Percentiles rank a stretch among this genome's conserved stretches.
Conservation (phyloP, 2,888 invertebrate genomes). For the Pristionchus exspectatus region DNA sequence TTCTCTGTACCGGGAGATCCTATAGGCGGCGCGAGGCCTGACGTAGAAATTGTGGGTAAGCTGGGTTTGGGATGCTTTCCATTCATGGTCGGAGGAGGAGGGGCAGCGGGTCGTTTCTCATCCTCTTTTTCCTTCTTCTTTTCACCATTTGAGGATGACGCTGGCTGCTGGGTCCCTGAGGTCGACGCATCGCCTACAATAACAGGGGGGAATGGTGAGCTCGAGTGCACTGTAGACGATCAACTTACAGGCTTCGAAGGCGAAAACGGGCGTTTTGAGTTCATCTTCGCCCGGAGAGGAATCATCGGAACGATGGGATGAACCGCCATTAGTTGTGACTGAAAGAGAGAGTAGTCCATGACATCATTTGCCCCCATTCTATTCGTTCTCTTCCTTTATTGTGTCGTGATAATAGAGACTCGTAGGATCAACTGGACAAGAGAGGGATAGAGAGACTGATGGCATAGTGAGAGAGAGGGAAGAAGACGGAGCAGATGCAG, state of each 20-base stretch:
- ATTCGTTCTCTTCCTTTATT: background rate
- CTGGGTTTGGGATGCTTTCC: conserved; percentile 20
- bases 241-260: conserved; percentile 44
- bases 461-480: background rate
- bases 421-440: conserved; percentile 39
- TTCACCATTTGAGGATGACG: conserved; percentile 6
- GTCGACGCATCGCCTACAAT: conserved; percentile 8
- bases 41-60: background rate
- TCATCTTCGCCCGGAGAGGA: background rate
- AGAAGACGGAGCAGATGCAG: conserved; percentile 12
- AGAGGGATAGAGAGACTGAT: background rate
- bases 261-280: conserved; percentile 53
- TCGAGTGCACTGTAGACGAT: background rate
- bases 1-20: conserved; percentile 41
- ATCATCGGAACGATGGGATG: background rate
- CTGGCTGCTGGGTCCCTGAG: background rate
- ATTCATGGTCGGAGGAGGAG: background rate
- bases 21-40: background rate
- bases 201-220: background rate
- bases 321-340: background rate
- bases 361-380: background rate
- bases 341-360: background rate
- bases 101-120: background rate
- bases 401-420: conserved; percentile 39
- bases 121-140: conserved; percentile 33